Evolutionary conservation across 2,113 vertebrate genomes (phyloP), one percentile per base, ranked within the genome.

Genomic region (Zapornia atra): DNA sequence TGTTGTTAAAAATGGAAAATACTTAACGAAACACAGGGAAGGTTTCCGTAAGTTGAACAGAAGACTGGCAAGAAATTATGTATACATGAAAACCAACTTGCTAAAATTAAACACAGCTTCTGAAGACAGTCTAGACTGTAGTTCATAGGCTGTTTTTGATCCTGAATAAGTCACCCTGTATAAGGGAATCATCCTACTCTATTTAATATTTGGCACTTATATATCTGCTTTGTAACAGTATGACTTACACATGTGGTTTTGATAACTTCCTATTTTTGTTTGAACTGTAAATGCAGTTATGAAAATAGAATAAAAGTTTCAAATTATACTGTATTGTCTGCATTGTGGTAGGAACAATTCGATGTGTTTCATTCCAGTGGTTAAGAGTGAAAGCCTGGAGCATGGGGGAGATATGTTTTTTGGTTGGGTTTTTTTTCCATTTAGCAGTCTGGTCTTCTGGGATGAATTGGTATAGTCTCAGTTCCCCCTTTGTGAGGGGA

Each of bases 341-440:
- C 51, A 9, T 59, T 84, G 87, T 91, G 84, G 84, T 84, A 94
- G 78, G 77, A 94, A 63, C 56, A 81, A 10, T 81, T 84, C 69
- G 89, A 19, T 75, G 26, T 84, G 66, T 95, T 81, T 91, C 51
- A 84, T 94, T 89, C 73, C 73, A 87, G 92, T 64, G 81, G 84
- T 92, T 92, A 90, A 91, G 69, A 94, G 77, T 86, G 77, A 95
- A 96, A 94, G 77, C 84, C 60, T 91, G 90, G 92, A 95, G 65
- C 82, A 29, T 80, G n/a, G 18, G 26, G 7, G 2, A 71, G 31
- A 64, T 51, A 46, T 4, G 44, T 46, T 46, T 46, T 44, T 46
- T 46, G 17, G 48, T 48, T 48, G 48, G 21, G 18, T 48, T 81
- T 94, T 81, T 29, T 87, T 95, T 95, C 63, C 38, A 51, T 83